Evolutionary conservation across 2,113 vertebrate species (phyloP), one percentile per base, ranked within the genome.

Genomic region (Oryzias melastigma): DNA sequence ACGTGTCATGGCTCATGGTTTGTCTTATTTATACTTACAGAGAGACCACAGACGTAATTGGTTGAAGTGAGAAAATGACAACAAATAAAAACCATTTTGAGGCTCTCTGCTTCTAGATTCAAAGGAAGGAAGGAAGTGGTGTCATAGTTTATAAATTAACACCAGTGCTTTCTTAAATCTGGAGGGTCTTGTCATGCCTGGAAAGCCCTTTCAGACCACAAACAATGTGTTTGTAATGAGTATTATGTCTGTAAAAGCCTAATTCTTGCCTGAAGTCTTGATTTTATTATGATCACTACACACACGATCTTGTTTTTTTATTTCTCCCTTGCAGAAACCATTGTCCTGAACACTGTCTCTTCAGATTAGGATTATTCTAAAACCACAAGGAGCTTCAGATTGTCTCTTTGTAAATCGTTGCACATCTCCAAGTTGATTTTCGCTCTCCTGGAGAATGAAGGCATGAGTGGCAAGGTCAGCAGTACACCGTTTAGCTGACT

Each of bases 401-500:
- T 17, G 17, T 14, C n/a, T 1, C 42, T 46, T 4, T n/a, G 13
- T n/a, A 14, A 59, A 45, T 59, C 1, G 2, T 41, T 8, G 2
- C n/a, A 58, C 50, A 5, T 59, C n/a, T 44, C 7, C 14, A 10
- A 44, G 24, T 54, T 50, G 46, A 56, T 7, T 62, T 29, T 7
- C 43, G 19, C 10, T 63, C 46, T 54, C 66, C 55, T 5, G 60
- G 60, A 78, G 25, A 27, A 29, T 56, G 18, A 27, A 52, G 51
- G 14, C 48, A 62, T 49, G 51, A 62, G 55, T 29, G 15, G 42
- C 68, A 74, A 77, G 82, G 86, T 86, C 83, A 78, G 57, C 47
- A 14, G 58, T 57, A 47, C 52, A 45, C 52, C 55, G 47, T 80
- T 85, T 77, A 83, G 78, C 84, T 82, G 84, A 85, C 81, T 76